Evolutionary conservation across 2,888 invertebrate genomes (phyloP).

Genomic region (Rhagonycha fulva): DNA sequence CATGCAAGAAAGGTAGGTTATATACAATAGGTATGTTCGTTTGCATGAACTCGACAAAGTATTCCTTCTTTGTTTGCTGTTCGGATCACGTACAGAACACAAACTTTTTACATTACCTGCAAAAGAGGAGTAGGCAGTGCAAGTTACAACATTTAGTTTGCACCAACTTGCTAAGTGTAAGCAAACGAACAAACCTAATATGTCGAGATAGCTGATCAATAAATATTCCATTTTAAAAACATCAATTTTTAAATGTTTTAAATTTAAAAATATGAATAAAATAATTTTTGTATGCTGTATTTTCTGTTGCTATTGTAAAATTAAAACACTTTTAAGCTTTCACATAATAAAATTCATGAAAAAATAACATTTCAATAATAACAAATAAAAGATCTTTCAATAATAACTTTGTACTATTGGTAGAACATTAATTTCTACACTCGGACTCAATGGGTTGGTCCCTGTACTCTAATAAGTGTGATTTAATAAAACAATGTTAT

Average conservation of each 20-base stretch:
- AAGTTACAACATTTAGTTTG: too few relatives aligned
- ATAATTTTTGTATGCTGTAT: background rate
- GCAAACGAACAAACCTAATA: background rate
- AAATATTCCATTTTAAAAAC: background rate
- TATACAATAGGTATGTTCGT: background rate
- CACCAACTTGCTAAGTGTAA: too few relatives aligned
- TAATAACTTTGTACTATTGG: background rate
- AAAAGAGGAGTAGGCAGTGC: too few relatives aligned
- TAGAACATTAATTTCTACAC: background rate
- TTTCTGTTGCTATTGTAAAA: background rate
- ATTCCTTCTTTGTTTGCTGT: too few relatives aligned
- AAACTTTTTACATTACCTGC: too few relatives aligned
- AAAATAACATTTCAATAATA: background rate
- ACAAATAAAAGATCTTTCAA: background rate
- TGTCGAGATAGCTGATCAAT: background rate
- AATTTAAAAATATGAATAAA: background rate
- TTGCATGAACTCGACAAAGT: too few relatives aligned
- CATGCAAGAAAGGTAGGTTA: background rate
- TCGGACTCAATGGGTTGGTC: background rate
- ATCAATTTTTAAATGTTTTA: background rate
- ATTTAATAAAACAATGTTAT: background rate
- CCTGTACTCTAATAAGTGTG: background rate
- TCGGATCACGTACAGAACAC: too few relatives aligned
- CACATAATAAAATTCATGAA: background rate
- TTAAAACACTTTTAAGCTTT: background rate